A percentile compares a stretch with the other conserved stretches of the same genome.
Evolutionary conservation across 1,140 invertebrate genomes (phyloP).

Genomic region (Odontomachus brunneus): DNA sequence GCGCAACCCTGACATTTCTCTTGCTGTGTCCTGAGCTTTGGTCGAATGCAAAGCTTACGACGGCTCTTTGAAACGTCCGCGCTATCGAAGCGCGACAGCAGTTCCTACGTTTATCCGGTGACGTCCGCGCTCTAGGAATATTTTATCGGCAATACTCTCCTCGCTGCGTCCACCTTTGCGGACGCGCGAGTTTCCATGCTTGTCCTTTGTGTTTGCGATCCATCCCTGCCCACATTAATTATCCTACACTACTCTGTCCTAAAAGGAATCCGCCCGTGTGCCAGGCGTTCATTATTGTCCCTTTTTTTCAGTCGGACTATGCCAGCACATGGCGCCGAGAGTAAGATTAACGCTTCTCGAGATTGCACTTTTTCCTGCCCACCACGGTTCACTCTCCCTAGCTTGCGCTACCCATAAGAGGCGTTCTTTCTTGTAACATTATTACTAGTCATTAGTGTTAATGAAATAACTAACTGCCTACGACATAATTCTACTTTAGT

Average conservation of each 20-base stretch:
- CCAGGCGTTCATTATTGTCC: conserved; percentile 32
- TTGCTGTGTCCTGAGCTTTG: conserved; percentile 13
- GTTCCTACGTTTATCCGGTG: conserved; percentile 37
- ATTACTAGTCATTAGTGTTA: conserved; percentile 55
- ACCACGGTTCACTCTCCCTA: conserved; percentile 29
- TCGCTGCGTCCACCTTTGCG: conserved; percentile 20
- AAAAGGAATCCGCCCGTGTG: conserved; percentile 29
- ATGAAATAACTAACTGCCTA: conserved; percentile 50
- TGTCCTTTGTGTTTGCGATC: conserved; percentile 42
- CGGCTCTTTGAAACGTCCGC: no score
- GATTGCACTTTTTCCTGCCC: conserved; percentile 46
- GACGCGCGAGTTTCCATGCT: conserved; percentile 11
- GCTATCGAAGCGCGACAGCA: neutral
- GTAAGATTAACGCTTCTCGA: conserved; percentile 54
- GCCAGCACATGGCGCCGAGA: conserved; percentile 9
- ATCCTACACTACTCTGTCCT: conserved; percentile 9
- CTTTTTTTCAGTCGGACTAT: conserved; percentile 32
- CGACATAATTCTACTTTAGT: conserved; percentile 30
- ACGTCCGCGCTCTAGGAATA: conserved; percentile 14
- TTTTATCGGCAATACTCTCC: conserved; percentile 38
- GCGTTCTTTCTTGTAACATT: conserved; percentile 11
- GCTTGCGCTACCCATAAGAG: conserved; percentile 27
- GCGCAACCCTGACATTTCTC: conserved; percentile 28
- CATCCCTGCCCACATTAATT: conserved; percentile 48
- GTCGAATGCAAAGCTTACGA: conserved; percentile 24